A percentile compares a stretch with the other conserved stretches of the same genome.
phyloP scores from a whole-genome alignment of 1,140 invertebrate species.

The Drosophila triauraria region DNA sequence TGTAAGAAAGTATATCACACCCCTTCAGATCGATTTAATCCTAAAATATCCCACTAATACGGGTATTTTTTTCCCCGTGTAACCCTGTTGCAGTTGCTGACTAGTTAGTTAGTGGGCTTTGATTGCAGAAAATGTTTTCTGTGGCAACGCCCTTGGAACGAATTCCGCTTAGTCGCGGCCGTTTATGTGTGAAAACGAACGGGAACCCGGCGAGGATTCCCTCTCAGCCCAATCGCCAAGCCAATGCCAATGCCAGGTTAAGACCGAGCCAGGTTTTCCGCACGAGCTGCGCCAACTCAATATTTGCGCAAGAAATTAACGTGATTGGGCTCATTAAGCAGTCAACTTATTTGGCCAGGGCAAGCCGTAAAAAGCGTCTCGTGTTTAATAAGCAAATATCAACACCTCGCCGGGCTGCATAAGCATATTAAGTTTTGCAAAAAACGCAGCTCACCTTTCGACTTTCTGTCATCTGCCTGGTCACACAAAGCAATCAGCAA shows the following conservation, averaged over 20 bases:
- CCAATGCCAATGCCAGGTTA: background rate
- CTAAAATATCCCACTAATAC: too few species aligned
- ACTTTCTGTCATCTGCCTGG: conserved; percentile 51
- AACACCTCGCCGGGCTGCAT: conserved; percentile 60
- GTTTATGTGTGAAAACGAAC: conserved; percentile 54
- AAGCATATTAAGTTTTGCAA: conserved; percentile 37
- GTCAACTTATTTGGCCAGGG: conserved; percentile 53
- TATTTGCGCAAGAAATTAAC: conserved; percentile 75
- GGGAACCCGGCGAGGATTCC: background rate
- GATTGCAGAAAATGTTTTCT: conserved; percentile 51
- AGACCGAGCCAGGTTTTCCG: conserved; percentile 32
- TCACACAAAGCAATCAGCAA: conserved; percentile 77
- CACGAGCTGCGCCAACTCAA: conserved; percentile 54
- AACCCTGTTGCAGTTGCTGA: conserved; percentile 19
- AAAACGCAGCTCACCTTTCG: conserved; percentile 13
- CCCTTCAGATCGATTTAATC: too few species aligned
- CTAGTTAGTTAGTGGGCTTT: conserved; percentile 61
- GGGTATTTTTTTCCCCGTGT: background rate
- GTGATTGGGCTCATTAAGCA: conserved; percentile 81
- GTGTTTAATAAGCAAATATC: conserved; percentile 80
- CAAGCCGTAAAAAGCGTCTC: conserved; percentile 59
- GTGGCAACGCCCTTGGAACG: conserved; percentile 67
- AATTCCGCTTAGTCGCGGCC: conserved; percentile 50
- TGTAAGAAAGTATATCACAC: too few species aligned
- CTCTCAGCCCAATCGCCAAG: background rate